Conservation (phyloP, 1,140 invertebrate species). For the Drosophila carrolli region DNA sequence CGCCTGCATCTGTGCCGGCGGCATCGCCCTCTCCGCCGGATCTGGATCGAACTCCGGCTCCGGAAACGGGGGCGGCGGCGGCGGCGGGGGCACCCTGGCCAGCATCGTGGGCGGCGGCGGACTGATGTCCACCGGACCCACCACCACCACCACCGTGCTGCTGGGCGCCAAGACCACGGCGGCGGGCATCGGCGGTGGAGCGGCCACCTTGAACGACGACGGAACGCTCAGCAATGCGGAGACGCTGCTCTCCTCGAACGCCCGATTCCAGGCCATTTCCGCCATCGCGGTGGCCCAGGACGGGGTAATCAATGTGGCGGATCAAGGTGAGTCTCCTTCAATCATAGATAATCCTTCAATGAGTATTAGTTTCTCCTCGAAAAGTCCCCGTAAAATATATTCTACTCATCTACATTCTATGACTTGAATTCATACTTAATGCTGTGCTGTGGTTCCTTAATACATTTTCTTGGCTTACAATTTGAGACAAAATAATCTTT, state of each 20-base stretch:
- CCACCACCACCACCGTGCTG: conserved; percentile 80
- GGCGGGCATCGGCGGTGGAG: conserved; percentile 43
- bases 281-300: conserved; percentile 97
- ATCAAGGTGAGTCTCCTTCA: conserved; percentile 89
- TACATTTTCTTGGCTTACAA: too few species aligned
- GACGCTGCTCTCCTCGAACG: conserved; percentile 94
- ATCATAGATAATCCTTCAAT: too few species aligned
- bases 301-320: conserved; percentile 96
- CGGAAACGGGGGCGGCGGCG: conserved; percentile 46
- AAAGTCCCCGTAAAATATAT: too few species aligned
- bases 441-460: too few species aligned
- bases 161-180: conserved; percentile 77
- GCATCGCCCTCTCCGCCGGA: conserved; percentile 43
- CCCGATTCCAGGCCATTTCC: conserved; percentile 95
- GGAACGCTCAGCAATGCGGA: conserved; percentile 91
- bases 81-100: conserved; percentile 59
- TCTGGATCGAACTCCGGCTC: conserved; percentile 22
- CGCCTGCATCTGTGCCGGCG: conserved; percentile 58
- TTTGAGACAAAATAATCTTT: too few species aligned
- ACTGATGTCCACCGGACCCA: conserved; percentile 81
- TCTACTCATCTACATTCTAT: too few species aligned
- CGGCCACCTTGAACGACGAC: conserved; percentile 85
- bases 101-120: conserved; percentile 75
- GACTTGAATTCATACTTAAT: too few species aligned
- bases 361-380: too few species aligned